Base-by-base conservation (phyloP, 2,797 vertebrate genomes). In the Melanotaenia trifasciata region DNA sequence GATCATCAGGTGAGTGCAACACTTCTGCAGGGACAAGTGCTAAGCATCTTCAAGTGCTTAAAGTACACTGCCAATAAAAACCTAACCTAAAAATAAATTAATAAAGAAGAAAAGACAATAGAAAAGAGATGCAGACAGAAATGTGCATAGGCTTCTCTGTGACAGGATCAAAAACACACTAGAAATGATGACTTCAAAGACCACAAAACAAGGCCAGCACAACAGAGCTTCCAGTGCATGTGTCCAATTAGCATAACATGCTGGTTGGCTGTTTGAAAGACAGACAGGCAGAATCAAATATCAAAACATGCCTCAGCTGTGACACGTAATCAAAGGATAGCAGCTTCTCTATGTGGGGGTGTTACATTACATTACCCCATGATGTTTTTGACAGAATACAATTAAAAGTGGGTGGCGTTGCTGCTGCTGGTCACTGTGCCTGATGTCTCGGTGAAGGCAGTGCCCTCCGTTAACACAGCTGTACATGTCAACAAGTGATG, bases 161-260 rank as follows among this genome's bases (percentile, higher is more conserved):
- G 58, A 56, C 10, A 35, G 71, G 57, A 53, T 84, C 61, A 79
- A 60, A 76, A 62, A 45, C 72, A 80, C 60, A 76, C 13, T 20
- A 74, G 22, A 81, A 76, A 70, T 24, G 56, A 51, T 58, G 36
- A 84, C 82, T 80, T 82, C 69, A 80, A 80, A 86, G 82, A 70
- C 18, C 58, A 64, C 58, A 67, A 78, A 72, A 74, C 72, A 74
- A 74, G 68, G 72, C 65, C 74, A 80, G 35, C 67, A 76, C 64
- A 75, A 58, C 79, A 80, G 68, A 79, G 67, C 74, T 70, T 70
- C 74, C 69, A 69, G 70, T 72, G 68, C 72, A 84, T 83, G 82
- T 88, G 79, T 87, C 78, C 76, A 88, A 83, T 89, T 85, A 86
- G 76, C 80, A 83, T 83, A 78, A 81, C 84, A 86, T 73, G 75